Evolutionary conservation across 2,797 vertebrate species (phyloP).

Genomic region (Craterocephalus amniculus): DNA sequence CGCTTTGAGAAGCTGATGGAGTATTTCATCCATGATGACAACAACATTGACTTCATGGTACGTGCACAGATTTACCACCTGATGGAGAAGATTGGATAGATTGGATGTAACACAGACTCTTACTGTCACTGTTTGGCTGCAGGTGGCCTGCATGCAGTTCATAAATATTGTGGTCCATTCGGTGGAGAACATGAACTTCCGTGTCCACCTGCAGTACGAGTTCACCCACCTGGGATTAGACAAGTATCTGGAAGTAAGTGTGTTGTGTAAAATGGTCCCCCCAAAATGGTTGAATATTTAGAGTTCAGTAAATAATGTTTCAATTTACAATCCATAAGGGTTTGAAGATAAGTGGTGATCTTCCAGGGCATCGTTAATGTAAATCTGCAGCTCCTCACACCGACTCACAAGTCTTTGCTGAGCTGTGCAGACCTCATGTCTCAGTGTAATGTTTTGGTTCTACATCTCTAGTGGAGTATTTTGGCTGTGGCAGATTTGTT

Average conservation of each 20-base stretch:
- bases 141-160: constrained; percentile 99
- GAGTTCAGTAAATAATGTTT: not conserved
- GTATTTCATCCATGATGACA: constrained; percentile 93
- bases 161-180: constrained; percentile 98
- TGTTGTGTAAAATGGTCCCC: too few relatives aligned
- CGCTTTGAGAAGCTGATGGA: constrained; percentile 98
- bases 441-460: not conserved
- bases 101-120: not conserved
- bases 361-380: not conserved
- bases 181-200: constrained; percentile 98
- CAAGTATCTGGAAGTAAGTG: constrained; percentile 90
- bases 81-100: not conserved
- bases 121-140: not conserved
- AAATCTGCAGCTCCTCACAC: not conserved
- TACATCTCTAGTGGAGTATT: not conserved
- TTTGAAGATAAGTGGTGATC: not conserved
- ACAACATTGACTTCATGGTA: constrained; percentile 98
- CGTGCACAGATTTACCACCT: constrained; percentile 32
- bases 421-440: not conserved
- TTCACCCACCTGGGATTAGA: constrained; percentile 93
- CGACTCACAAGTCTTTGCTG: not conserved
- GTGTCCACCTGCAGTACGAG: constrained; percentile 95
- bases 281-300: not conserved
- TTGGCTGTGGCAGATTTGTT: not conserved
- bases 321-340: not conserved